Conservation (phyloP, 2,113 vertebrate genomes). For the Boulengeromyrus knoepffleri region DNA sequence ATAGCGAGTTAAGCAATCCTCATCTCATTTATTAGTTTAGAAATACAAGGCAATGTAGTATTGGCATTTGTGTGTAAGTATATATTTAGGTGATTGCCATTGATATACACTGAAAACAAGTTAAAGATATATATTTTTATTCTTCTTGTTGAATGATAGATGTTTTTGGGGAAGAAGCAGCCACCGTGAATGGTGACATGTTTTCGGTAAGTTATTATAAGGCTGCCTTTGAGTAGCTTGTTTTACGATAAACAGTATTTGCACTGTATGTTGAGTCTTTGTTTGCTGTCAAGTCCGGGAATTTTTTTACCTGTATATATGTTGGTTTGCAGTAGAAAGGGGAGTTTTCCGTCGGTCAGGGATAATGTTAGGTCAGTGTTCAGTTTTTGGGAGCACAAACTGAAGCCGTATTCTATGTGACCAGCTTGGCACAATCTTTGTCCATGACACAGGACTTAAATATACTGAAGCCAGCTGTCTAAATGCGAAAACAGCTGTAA, state of each 20-base stretch:
- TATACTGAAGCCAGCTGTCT: not conserved
- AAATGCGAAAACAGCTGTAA: not conserved
- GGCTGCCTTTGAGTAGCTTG: not conserved
- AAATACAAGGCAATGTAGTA: not conserved
- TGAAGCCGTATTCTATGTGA: not conserved
- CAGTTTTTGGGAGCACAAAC: not conserved
- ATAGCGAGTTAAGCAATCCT: not conserved
- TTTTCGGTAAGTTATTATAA: constrained; percentile 72
- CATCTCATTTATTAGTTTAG: not conserved
- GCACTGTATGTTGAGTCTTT: not conserved
- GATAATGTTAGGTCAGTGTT: not conserved
- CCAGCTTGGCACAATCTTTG: not conserved
- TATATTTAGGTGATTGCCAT: not conserved
- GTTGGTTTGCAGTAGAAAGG: not conserved
- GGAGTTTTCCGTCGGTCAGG: not conserved
- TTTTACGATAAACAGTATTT: not conserved
- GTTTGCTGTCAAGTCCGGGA: not conserved
- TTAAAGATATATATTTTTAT: not conserved
- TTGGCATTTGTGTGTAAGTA: not conserved
- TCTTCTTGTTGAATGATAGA: constrained; percentile 42
- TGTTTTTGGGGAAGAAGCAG: constrained; percentile 67
- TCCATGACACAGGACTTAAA: not conserved
- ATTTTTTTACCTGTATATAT: not conserved
- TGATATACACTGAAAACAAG: not conserved
- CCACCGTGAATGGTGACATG: constrained; percentile 79